Evolutionary conservation across 2,888 invertebrate genomes (phyloP), one percentile per base, ranked within the genome.

Genomic region (Heliconius hortense): DNA sequence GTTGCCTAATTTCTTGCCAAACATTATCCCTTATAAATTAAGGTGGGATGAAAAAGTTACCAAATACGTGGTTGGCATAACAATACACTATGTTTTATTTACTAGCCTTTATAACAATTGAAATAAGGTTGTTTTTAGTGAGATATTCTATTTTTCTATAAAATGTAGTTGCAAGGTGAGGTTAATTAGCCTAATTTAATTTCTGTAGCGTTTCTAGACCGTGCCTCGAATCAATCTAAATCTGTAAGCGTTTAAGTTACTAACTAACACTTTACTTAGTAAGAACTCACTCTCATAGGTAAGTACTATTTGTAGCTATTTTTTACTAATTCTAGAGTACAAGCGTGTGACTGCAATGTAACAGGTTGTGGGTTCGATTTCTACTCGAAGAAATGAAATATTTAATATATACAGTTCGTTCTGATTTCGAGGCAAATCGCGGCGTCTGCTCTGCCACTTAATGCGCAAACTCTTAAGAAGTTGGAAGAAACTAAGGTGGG

Each of bases 131-230:
- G 59, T 62, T 11, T 59, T 56, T 70, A 28, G 70, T 39, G 21
- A 43, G 53, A 3, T 39, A 28, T 26, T n/a, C 39, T 71, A 66
- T 75, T 71, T 66, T 75, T 75, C 64, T 75, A 24, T 56, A 64
- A 75, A 71, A 75, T 75, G 70, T 75, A 75, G 74, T 88, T 88
- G 88, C 89, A 87, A 86, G 89, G 87, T 85, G 87, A 88, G 89
- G 90, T 89, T 92, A 91, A 92, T 91, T 89, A 89, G 86, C 85
- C 82, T 89, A 89, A 91, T 91, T 90, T 90, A 88, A 92, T 92
- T 91, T 72, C 74, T 74, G 71, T 56, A 83, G 87, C 88, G 87
- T 84, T 85, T 86, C 85, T 85, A 83, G 82, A 85, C 79, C 90
- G 90, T 90, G 90, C 86, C 59, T 86, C 82, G 90, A 90, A 90